Conservation (phyloP, 1,140 invertebrate species). For the Bacillus rossius region DNA sequence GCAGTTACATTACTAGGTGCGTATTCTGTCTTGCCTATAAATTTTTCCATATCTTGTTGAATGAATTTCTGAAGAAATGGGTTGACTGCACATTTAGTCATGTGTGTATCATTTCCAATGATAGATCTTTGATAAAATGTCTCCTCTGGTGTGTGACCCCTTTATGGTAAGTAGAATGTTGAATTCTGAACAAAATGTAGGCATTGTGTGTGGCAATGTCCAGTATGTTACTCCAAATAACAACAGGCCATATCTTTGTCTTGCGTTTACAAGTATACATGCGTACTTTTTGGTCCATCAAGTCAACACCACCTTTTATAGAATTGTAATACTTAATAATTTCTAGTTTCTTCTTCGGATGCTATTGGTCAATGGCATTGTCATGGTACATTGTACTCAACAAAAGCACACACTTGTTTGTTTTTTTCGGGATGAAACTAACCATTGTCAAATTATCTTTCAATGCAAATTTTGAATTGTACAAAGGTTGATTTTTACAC, state of each 20-base stretch:
- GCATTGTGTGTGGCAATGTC: constrained; percentile 2
- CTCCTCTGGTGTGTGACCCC: not conserved
- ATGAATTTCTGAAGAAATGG: not conserved
- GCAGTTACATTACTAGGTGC: constrained; percentile 46
- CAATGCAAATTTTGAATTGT: constrained; percentile 1
- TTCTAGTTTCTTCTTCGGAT: constrained; percentile 31
- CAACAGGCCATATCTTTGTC: not conserved
- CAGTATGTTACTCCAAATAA: constrained; percentile 9
- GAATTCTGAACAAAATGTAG: constrained; percentile 1
- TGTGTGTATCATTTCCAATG: constrained; percentile 5
- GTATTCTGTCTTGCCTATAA: constrained; percentile 27
- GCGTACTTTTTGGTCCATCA: constrained; percentile 33
- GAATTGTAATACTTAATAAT: constrained; percentile 38
- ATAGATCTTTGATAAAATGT: constrained; percentile 1
- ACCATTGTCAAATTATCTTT: constrained; percentile 14
- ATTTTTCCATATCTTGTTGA: constrained; percentile 1
- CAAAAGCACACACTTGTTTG: constrained; percentile 20
- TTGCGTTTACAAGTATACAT: constrained; percentile 5
- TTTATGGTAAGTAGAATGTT: not conserved
- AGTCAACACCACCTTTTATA: constrained; percentile 44
- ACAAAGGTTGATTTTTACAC: not conserved
- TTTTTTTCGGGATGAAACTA: constrained; percentile 17
- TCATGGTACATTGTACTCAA: constrained; percentile 18
- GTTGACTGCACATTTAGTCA: not conserved
- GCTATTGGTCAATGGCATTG: not conserved